phyloP scores from a whole-genome alignment of 2,113 vertebrate species.

The Phrynocephalus versicolor region DNA sequence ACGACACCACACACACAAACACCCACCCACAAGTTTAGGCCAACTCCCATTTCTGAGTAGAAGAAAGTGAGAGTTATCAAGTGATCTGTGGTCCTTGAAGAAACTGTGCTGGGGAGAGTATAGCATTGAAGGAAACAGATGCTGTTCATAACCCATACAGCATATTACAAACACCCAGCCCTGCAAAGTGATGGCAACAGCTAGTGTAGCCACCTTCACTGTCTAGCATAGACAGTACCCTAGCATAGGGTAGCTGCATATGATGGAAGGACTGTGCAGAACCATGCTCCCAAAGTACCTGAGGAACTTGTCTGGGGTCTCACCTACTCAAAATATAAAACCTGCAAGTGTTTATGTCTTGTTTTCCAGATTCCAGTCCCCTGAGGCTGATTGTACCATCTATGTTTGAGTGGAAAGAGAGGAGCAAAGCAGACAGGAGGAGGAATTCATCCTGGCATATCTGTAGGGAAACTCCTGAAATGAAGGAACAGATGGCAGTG shows the following conservation, averaged over 20 bases:
- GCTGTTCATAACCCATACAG: not conserved
- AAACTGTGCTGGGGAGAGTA: too few species aligned
- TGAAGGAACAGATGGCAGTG: not conserved
- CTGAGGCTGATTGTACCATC: not conserved
- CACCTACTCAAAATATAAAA: too few species aligned
- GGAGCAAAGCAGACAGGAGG: not conserved
- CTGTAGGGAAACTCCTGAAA: not conserved
- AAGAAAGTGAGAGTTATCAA: not conserved
- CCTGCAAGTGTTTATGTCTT: too few species aligned
- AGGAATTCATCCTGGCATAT: not conserved
- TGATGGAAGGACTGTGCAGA: not conserved
- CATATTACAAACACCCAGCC: not conserved
- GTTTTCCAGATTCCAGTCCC: not conserved
- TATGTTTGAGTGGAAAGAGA: not conserved
- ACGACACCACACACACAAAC: too few species aligned
- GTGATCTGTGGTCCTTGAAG: not conserved
- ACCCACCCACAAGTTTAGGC: not conserved
- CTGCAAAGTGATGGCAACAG: not conserved
- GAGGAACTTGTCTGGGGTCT: not conserved
- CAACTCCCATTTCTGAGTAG: not conserved
- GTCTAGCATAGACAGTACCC: too few species aligned
- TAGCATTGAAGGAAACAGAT: not conserved
- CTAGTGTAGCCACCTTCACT: too few species aligned
- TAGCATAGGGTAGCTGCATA: too few species aligned
- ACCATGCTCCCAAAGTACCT: not conserved